A percentile compares a stretch with the other conserved stretches of the same genome.
Evolutionary conservation across 2,888 invertebrate species (phyloP).

Genomic region (Thera obeliscata): DNA sequence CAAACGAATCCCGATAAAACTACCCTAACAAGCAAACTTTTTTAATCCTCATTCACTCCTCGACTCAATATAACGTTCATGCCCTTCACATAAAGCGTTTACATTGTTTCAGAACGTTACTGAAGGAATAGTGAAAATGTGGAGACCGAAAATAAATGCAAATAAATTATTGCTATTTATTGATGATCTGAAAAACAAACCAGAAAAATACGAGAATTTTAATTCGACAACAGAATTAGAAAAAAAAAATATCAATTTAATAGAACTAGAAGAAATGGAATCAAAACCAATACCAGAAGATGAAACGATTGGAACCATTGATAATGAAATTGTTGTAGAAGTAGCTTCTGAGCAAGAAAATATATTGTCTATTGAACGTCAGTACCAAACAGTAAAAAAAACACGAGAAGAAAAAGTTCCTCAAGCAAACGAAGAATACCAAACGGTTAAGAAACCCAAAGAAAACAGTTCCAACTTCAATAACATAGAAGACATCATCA

Average conservation of each 20-base stretch:
- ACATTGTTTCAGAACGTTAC: slow-evolving; percentile 65
- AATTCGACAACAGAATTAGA: not conserved
- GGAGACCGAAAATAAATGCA: slow-evolving; percentile 69
- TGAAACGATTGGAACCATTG: slow-evolving; percentile 28
- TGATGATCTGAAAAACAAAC: slow-evolving; percentile 63
- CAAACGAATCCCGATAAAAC: slow-evolving; percentile 36
- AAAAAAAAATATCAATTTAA: not conserved
- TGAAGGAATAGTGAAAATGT: slow-evolving; percentile 72
- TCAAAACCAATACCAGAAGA: slow-evolving; percentile 1
- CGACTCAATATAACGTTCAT: slow-evolving; percentile 14
- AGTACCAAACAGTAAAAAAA: slow-evolving; percentile 71
- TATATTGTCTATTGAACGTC: slow-evolving; percentile 52
- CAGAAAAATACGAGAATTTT: slow-evolving; percentile 56
- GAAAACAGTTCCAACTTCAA: slow-evolving; percentile 48
- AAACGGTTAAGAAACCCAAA: slow-evolving; percentile 63
- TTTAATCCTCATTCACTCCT: slow-evolving; percentile 32
- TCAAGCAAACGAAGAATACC: slow-evolving; percentile 51
- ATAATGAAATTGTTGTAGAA: slow-evolving; percentile 37
- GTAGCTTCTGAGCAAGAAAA: slow-evolving; percentile 22
- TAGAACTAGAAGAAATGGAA: not conserved
- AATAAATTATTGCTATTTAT: slow-evolving; percentile 68
- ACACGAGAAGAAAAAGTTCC: slow-evolving; percentile 19
- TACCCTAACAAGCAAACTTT: slow-evolving; percentile 45
- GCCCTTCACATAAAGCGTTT: slow-evolving; percentile 1
- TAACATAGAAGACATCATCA: slow-evolving; percentile 70